These are phyloP conservation scores for Bos indicus DNA, from an alignment of 2,113 vertebrate genomes.

Conservation along the genomic window DNA sequence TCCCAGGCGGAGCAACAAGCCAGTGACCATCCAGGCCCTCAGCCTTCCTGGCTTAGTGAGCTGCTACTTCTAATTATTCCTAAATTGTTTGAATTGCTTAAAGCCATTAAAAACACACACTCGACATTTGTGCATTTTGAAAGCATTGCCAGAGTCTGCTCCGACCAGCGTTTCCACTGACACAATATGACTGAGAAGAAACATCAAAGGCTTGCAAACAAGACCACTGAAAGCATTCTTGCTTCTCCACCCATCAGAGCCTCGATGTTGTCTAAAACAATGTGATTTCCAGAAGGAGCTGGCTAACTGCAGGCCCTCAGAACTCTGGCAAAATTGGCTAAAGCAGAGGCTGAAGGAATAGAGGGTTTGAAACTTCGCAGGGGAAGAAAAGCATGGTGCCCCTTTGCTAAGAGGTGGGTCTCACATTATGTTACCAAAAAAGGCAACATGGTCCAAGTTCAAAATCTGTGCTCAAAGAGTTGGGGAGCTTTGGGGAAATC, in stretches of 20 bases:
- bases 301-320: not conserved
- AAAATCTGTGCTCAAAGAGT: not conserved
- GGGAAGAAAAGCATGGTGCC: not conserved
- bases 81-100: constrained; percentile 68
- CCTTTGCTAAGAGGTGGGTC: not conserved
- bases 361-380: not conserved
- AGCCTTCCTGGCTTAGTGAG: constrained; percentile 36
- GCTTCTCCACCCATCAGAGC: constrained; percentile 38
- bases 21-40: not conserved
- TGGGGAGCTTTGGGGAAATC: not conserved
- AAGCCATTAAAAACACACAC: constrained; percentile 58
- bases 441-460: not conserved
- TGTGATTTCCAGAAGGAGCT: constrained; percentile 60
- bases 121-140: constrained; percentile 48
- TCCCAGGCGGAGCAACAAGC: constrained; percentile 23
- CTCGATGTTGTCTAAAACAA: constrained; percentile 21
- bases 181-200: constrained; percentile 60
- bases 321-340: not conserved
- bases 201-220: constrained; percentile 62
- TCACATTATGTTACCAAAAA: not conserved
- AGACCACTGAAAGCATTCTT: constrained; percentile 59
- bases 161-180: constrained; percentile 44
- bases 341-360: not conserved
- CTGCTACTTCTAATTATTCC: constrained; percentile 61
- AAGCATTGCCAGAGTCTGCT: constrained; percentile 45